Evolutionary conservation across 2,888 invertebrate species (phyloP).

Genomic region (Agrochola lota): DNA sequence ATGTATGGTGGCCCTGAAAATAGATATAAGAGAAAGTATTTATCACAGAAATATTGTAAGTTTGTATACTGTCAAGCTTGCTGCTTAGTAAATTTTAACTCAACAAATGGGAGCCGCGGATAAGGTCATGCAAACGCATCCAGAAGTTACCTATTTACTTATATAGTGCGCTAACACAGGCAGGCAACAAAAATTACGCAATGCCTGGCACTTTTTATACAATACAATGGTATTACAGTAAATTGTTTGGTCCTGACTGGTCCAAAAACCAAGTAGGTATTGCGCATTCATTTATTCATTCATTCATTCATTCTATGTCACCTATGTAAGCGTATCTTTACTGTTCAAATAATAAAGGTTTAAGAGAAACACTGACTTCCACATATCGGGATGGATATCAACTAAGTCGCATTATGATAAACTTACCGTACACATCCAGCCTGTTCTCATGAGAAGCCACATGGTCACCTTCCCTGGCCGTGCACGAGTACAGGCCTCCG

Average conservation of each 20-base stretch:
- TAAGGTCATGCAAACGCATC: not conserved
- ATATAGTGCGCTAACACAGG: too few relatives aligned
- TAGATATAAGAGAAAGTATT: not conserved
- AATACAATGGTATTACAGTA: too few relatives aligned
- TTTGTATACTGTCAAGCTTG: not conserved
- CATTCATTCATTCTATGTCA: too few relatives aligned
- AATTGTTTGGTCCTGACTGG: not conserved
- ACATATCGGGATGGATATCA: not conserved
- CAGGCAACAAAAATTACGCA: too few relatives aligned
- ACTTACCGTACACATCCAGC: slow-evolving; percentile 89
- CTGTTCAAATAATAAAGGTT: not conserved
- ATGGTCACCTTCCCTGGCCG: slow-evolving; percentile 86
- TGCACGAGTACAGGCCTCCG: slow-evolving; percentile 91
- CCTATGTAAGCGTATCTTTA: not conserved
- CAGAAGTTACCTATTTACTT: not conserved
- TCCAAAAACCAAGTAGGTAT: not conserved
- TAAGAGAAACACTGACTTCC: not conserved
- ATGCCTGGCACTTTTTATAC: too few relatives aligned
- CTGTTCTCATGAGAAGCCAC: slow-evolving; percentile 83
- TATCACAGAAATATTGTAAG: not conserved
- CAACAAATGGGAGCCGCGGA: too few relatives aligned
- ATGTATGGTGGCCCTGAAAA: slow-evolving; percentile 93
- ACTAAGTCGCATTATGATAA: not conserved
- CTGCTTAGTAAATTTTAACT: too few relatives aligned
- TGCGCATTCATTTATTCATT: too few relatives aligned